A percentile compares a stretch with the other conserved stretches of the same genome.
Conservation (phyloP, 2,888 invertebrate genomes). For the Serripes groenlandicus region DNA sequence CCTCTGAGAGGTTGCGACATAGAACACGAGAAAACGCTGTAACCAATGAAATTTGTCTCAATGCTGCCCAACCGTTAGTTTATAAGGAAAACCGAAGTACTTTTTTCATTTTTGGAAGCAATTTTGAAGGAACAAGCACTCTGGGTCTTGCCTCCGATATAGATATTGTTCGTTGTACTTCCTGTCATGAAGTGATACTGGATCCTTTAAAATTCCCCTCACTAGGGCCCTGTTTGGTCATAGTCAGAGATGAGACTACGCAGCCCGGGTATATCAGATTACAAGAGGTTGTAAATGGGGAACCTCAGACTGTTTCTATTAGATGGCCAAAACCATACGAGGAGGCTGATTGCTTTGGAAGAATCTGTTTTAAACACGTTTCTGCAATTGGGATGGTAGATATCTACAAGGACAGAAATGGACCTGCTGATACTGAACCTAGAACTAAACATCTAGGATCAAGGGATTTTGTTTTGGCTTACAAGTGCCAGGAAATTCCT, state of each 20-base stretch:
- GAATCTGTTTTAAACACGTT: not conserved
- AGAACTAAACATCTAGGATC: not conserved
- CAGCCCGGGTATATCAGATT: constrained; percentile 29
- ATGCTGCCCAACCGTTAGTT: too few relatives aligned
- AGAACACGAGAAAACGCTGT: not conserved
- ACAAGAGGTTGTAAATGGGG: not conserved
- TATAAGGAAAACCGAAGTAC: not conserved
- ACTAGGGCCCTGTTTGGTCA: not conserved
- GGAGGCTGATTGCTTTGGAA: not conserved
- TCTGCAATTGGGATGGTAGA: not conserved
- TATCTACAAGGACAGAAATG: not conserved
- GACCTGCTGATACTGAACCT: not conserved
- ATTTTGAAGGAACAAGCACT: constrained; percentile 23
- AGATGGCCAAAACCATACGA: not conserved
- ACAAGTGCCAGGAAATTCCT: constrained; percentile 8
- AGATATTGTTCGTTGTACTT: constrained; percentile 15
- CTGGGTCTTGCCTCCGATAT: constrained; percentile 27
- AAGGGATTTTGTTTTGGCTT: constrained; percentile 26
- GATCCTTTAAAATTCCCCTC: not conserved
- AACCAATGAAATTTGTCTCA: not conserved
- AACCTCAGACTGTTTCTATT: not conserved
- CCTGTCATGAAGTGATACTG: not conserved
- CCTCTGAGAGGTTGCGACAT: not conserved
- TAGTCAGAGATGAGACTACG: constrained; percentile 15
- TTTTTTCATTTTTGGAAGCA: constrained; percentile 20